Percentiles rank a stretch among this genome's conserved stretches.
Evolutionary conservation across 2,113 vertebrate genomes (phyloP).

Genomic region (Strigops habroptila): DNA sequence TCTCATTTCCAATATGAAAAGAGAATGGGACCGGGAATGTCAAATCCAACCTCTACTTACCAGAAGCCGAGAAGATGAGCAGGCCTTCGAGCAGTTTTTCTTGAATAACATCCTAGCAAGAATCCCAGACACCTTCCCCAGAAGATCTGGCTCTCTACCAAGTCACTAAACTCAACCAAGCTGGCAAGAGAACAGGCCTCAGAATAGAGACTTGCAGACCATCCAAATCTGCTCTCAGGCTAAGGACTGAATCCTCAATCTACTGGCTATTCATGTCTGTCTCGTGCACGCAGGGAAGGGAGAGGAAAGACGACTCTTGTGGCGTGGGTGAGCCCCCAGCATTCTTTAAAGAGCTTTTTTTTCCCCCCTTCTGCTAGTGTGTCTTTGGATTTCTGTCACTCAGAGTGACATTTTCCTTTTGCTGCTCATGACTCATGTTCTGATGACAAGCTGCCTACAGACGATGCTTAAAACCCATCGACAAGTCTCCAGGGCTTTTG

Average conservation of each 20-base stretch:
- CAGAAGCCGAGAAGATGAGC: conserved; percentile 37
- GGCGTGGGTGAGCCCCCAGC: conserved; percentile 52
- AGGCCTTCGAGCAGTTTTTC: conserved; percentile 52
- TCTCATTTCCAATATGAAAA: neutral
- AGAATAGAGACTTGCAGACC: conserved; percentile 20
- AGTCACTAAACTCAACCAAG: conserved; percentile 30
- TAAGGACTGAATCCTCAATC: conserved; percentile 2
- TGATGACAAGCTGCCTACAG: conserved; percentile 58
- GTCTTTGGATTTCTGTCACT: conserved; percentile 57
- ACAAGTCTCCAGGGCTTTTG: conserved; percentile 67
- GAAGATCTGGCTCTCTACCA: conserved; percentile 52
- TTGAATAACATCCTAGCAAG: conserved; percentile 55
- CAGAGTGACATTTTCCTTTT: conserved; percentile 59
- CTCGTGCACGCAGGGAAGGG: conserved; percentile 17
- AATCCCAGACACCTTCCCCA: conserved; percentile 54
- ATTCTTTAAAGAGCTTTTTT: conserved; percentile 15
- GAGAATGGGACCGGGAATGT: conserved; percentile 24
- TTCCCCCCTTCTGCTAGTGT: conserved; percentile 20
- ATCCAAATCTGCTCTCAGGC: conserved; percentile 13
- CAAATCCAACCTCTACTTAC: conserved; percentile 44
- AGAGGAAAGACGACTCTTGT: conserved; percentile 11
- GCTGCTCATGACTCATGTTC: conserved; percentile 57
- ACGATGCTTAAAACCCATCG: conserved; percentile 63
- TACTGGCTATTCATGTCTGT: conserved; percentile 44
- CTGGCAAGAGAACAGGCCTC: conserved; percentile 37